Evolutionary conservation across 2,113 vertebrate genomes (phyloP), one percentile per base, ranked within the genome.

Genomic region (Cyanoramphus novaezelandiae): DNA sequence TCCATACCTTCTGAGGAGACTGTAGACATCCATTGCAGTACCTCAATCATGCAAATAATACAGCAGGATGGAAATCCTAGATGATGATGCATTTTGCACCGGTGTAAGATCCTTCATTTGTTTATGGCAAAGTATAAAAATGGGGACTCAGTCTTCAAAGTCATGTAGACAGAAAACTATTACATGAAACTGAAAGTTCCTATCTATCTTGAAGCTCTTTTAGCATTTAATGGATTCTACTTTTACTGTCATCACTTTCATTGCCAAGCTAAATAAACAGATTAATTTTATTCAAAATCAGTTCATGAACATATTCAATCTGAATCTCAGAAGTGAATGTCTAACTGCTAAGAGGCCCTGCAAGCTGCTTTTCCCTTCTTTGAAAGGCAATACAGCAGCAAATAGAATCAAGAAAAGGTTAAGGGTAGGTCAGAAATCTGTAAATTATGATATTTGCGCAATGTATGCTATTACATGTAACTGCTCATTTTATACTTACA

Each of bases 141-240:
- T 11, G 72, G 47, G 7, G 49, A 89, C 76, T 79, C 46, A 67
- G 43, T 37, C 64, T 88, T 86, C 57, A 82, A 76, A 87, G 44
- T 72, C 29, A 44, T 1, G 17, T 39, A 69, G 77, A 65, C 49
- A 79, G 46, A 78, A 84, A 85, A 60, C n/a, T 8, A 77, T n/a
- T 1, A 1, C 0, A 0, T n/a, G 31, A 86, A 93, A 82, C 52
- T 25, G 1, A 69, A 82, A 82, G 21, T 69, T 93, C 0, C 0
- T 52, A 59, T 72, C 81, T 64, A 53, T 77, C 81, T 64, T 64
- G 52, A 52, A 84, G 44, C 19, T 92, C 50, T 91, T 71, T 41
- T 29, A 70, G 68, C 35, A 82, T 63, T 86, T 43, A 20, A 90
- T 13, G 16, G 72, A 84, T 81, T 83, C 71, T 68, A 21, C 33